phyloP scores from a whole-genome alignment of 2,888 invertebrate genomes.

The Prenolepis imparis region DNA sequence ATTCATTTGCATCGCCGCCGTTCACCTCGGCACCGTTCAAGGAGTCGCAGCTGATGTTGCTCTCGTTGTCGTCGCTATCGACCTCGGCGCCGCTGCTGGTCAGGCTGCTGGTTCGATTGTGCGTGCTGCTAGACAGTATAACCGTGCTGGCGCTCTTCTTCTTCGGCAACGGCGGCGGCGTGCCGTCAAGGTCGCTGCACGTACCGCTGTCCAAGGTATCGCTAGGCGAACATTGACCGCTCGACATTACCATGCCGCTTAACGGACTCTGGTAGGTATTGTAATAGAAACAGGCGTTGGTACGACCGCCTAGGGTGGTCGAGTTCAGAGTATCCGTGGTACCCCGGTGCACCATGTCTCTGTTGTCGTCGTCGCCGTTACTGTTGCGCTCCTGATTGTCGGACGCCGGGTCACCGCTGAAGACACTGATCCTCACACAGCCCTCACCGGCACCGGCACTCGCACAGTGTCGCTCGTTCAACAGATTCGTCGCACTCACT shows the following conservation, averaged over 20 bases:
- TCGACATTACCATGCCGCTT: constrained; percentile 90
- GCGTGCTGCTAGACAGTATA: constrained; percentile 86
- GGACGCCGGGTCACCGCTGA: constrained; percentile 77
- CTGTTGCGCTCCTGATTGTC: constrained; percentile 50
- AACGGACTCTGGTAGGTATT: constrained; percentile 88
- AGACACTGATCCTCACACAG: constrained; percentile 89
- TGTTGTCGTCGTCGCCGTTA: constrained; percentile 52
- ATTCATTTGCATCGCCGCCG: constrained; percentile 57
- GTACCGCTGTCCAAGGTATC: constrained; percentile 95
- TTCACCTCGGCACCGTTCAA: constrained; percentile 88
- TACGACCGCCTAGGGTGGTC: constrained; percentile 73
- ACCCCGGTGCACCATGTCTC: constrained; percentile 85
- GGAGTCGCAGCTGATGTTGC: constrained; percentile 94
- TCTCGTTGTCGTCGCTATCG: constrained; percentile 91
- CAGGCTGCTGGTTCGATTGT: constrained; percentile 87
- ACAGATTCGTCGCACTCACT: constrained; percentile 76
- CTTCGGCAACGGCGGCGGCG: constrained; percentile 90
- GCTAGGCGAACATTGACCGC: constrained; percentile 94
- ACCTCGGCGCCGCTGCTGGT: constrained; percentile 90
- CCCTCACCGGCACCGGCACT: constrained; percentile 84
- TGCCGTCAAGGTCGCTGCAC: constrained; percentile 93
- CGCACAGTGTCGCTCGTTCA: constrained; percentile 72
- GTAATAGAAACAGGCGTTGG: constrained; percentile 89
- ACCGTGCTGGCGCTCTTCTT: constrained; percentile 88
- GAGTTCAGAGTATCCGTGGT: constrained; percentile 79